Evolutionary conservation across 2,113 vertebrate species (phyloP), one percentile per base, ranked within the genome.

Genomic region (Vimba vimba): DNA sequence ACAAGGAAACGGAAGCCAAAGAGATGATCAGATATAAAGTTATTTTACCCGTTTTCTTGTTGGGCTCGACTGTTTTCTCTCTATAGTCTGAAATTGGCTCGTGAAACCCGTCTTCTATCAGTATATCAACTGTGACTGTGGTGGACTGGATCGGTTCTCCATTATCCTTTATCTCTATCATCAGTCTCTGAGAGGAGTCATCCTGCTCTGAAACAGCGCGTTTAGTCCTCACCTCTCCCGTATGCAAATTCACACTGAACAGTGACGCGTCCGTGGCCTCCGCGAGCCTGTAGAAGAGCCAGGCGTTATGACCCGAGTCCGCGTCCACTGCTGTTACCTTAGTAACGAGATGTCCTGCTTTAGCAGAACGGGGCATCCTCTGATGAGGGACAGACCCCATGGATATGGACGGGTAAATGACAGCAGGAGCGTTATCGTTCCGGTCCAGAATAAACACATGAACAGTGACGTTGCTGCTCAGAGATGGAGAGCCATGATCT

Each of bases 21-120:
- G 95, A 95, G 3, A 96, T 94, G 55, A 96, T 96, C 77, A 97
- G 91, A 89, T 97, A 97, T 83, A 97, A 90, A 1, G 95, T 96
- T 30, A 96, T 90, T 87, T 96, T 89, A 17, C 81, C 80, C 1
- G 17, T 85, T 85, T 85, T 86, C 60, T 89, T 86, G 2, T 77
- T 60, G 12, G 85, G 75, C 45, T 90, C 84, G 3, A 64, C 15
- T 0, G 59, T 52, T 75, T 83, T 89, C 1, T 85, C 69, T 23
- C 19, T 57, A 7, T 79, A 71, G 73, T 91, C 89, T 47, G 87
- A 86, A 15, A 90, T 79, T 23, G 89, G 89, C 30, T 90, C 90
- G 57, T 83, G 79, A 50, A 90, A 80, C 8, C 69, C 89, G 73
- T 91, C 90, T 43, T 90, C 89, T 87, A 92, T 57, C 9, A 88